Percentiles rank a stretch among this genome's conserved stretches.
Evolutionary conservation across 2,797 vertebrate genomes (phyloP).

Genomic region (Diplodus sargus): DNA sequence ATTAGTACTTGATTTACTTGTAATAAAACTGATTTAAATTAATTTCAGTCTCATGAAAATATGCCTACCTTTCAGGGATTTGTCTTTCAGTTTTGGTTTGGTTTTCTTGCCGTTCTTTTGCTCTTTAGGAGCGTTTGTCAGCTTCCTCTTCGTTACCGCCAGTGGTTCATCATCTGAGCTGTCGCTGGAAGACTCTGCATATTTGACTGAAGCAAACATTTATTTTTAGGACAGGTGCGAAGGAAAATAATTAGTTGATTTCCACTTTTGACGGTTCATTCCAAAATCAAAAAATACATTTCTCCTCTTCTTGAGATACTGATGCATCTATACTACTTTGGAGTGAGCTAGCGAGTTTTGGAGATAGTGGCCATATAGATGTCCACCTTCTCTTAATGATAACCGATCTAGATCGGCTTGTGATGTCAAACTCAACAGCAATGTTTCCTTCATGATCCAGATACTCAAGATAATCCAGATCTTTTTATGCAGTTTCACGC

Average conservation of each 20-base stretch:
- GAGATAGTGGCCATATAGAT: too few species aligned
- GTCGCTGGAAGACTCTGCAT: conserved; percentile 61
- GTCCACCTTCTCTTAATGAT: too few species aligned
- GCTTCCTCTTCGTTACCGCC: conserved; percentile 26
- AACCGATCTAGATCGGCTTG: too few species aligned
- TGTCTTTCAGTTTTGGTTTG: conserved; percentile 8
- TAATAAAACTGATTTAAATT: not conserved
- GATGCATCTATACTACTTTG: too few species aligned
- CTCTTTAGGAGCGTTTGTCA: conserved; percentile 20
- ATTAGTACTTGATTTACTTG: not conserved
- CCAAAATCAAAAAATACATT: too few species aligned
- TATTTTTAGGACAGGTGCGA: not conserved
- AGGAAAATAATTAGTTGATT: not conserved
- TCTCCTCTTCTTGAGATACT: too few species aligned
- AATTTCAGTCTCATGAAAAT: not conserved
- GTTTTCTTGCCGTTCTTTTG: conserved; percentile 30
- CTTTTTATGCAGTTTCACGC: too few species aligned
- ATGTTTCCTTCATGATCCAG: too few species aligned
- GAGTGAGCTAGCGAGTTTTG: too few species aligned
- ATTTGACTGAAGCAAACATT: conserved; percentile 51
- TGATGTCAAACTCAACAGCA: too few species aligned
- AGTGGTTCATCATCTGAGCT: conserved; percentile 66
- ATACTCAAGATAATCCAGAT: too few species aligned
- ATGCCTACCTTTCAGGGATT: conserved; percentile 24
- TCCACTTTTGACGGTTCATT: not conserved